Base-by-base conservation (phyloP, 2,888 invertebrate genomes). In the Ditula angustiorana region DNA sequence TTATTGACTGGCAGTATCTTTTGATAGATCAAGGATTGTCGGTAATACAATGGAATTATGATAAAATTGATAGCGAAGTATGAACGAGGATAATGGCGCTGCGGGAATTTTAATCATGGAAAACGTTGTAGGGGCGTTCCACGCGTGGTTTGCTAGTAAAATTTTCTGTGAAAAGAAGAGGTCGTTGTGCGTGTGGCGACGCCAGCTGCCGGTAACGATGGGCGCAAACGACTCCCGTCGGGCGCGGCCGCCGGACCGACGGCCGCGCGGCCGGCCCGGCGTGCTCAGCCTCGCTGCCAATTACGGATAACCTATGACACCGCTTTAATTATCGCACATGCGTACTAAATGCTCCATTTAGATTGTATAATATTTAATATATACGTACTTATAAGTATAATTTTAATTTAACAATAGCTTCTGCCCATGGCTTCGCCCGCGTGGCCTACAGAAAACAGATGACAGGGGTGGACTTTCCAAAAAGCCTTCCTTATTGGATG, bases 1-100 rank as follows among this genome's bases (percentile, higher is more conserved):
- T 82, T 88, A 89, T 90, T 86, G 86, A 88, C 87, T 87, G 81
- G 81, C 78, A 79, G 77, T 85, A 87, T 87, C 87, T 83, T 79
- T 78, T 74, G 78, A 78, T 76, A 78, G 79, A 85, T 85, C 77
- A 73, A 80, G 82, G 76, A 77, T 78, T 72, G 78, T 76, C 78
- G 75, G 73, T 76, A 80, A 79, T 44, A 23, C 28, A n/a, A 52
- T 57, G 46, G 52, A 61, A 52, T 52, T 52, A 58, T 46, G 13
- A 24, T 52, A 21, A 35, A 47, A 58, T 49, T 46, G 37, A 64
- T 61, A 64, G 59, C 60, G 75, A 77, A 75, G 35, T 37, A 37
- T 19, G 41, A 19, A 19, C 67, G 57, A 72, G 74, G 75, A 75
- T 73, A 74, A 74, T 67, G 68, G 74, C 71, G 78, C 70, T 75